These are phyloP conservation scores for Oscheius myriophilus DNA, from an alignment of 2,888 invertebrate genomes.

Conservation along the genomic window DNA sequence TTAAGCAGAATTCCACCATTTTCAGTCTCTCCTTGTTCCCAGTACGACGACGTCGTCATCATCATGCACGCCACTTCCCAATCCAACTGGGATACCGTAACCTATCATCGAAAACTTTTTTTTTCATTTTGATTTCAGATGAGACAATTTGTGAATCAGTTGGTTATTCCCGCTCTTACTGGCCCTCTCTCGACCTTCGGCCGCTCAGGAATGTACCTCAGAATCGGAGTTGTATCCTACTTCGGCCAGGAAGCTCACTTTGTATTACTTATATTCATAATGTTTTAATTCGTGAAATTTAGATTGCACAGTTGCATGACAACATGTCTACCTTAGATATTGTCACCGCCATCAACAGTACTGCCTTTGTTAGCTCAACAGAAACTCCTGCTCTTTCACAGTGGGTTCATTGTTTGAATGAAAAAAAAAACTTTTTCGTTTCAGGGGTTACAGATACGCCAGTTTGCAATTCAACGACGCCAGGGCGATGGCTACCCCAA, in stretches of 20 bases:
- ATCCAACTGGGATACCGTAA: conserved; percentile 38
- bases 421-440: neutral
- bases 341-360: neutral
- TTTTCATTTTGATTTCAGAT: conserved; percentile 9
- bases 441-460: conserved; percentile 44
- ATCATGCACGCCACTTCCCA: conserved; percentile 37
- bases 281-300: neutral
- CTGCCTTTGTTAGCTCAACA: neutral
- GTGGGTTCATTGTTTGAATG: neutral
- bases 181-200: conserved; percentile 1
- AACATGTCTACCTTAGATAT: neutral
- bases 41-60: conserved; percentile 42
- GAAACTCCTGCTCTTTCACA: conserved; percentile 22
- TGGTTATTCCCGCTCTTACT: conserved; percentile 13
- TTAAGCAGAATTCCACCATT: no score
- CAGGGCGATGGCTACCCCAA: conserved; percentile 39
- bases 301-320: neutral
- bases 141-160: conserved; percentile 14
- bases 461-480: conserved; percentile 32
- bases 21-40: conserved; percentile 39
- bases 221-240: conserved; percentile 20
- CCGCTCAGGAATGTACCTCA: conserved; percentile 8
- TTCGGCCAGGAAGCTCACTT: conserved; percentile 20
- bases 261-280: neutral
- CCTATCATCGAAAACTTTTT: neutral